These are phyloP conservation scores for Diadegma fenestrale DNA, from an alignment of 2,888 invertebrate genomes.

Conservation along the genomic window DNA sequence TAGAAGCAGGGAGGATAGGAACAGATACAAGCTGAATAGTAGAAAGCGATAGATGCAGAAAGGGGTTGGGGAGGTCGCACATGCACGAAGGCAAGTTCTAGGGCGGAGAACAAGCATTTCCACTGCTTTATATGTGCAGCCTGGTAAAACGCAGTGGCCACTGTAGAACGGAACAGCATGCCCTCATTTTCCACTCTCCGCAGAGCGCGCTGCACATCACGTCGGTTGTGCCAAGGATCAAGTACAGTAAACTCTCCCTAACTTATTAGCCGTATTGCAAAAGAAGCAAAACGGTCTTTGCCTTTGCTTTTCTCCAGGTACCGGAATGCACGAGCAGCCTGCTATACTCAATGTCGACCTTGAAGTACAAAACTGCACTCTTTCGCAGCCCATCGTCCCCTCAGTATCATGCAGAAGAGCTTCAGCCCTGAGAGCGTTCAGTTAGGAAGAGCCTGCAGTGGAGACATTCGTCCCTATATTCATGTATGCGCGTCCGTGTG, in stretches of 20 bases:
- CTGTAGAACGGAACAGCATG: slow-evolving; percentile 56
- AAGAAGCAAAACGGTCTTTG: not conserved
- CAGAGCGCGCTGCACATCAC: slow-evolving; percentile 43
- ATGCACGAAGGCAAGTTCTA: slow-evolving; percentile 45
- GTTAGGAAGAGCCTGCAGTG: not conserved
- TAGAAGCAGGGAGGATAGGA: slow-evolving; percentile 26
- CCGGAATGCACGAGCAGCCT: not conserved
- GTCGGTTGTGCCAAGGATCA: slow-evolving; percentile 31
- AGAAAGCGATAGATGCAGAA: not conserved
- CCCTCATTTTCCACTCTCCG: slow-evolving; percentile 59
- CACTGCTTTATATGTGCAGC: slow-evolving; percentile 50
- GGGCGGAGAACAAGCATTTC: slow-evolving; percentile 46
- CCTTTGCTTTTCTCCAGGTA: not conserved
- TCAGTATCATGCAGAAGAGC: not conserved
- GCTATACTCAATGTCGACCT: not conserved
- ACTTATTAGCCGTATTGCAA: not conserved
- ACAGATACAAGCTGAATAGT: slow-evolving; percentile 4
- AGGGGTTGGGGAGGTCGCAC: slow-evolving; percentile 54
- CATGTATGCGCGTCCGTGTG: not conserved
- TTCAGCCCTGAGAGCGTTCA: not conserved
- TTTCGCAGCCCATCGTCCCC: too few relatives aligned
- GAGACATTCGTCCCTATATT: not conserved
- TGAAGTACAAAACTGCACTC: too few relatives aligned
- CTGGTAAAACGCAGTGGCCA: slow-evolving; percentile 51
- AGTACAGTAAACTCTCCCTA: slow-evolving; percentile 1